Evolutionary conservation across 2,888 invertebrate species (phyloP), one percentile per base, ranked within the genome.

Genomic region (Caenorhabditis sp.): DNA sequence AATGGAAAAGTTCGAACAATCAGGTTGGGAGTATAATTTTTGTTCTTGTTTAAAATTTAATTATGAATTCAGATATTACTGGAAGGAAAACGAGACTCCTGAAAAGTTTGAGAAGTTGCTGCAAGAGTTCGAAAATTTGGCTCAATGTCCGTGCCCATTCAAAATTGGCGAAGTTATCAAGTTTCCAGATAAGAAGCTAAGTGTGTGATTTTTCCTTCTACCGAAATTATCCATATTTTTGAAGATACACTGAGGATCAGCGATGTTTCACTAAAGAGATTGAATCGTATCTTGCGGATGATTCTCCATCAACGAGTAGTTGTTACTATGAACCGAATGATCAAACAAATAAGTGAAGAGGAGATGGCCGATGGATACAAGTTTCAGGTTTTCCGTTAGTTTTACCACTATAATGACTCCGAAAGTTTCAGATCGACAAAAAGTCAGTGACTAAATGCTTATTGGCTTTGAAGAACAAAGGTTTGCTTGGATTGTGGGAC

Each of bases 221-320:
- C n/a, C n/a, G n/a, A n/a, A n/a, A n/a, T n/a, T n/a, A n/a, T n/a
- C n/a, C n/a, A n/a, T n/a, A n/a, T 9, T 26, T 62, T 71, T 79
- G n/a, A 51, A 90, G 90, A 84, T 56, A 89, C 90, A 24, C 77
- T 90, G 8, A 86, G 90, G 2, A 85, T 90, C 22, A 88, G 85
- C 24, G 90, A 90, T 55, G 85, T 90, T 18, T 85, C 88, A 0
- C 51, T 90, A 44, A 82, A 84, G 20, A 76, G 90, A 9, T 58
- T 90, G 11, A 79, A 86, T 53, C 70, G 79, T 9, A 78, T 86
- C n/a, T 4, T 86, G 44, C 58, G 28, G 44, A 58, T 82, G 44
- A 28, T 88, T 6, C 60, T 79, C 2, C 67, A 80, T 3, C 60
- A 74, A 13, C 55, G 77, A 26, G 88, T 89, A 2, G 68, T 90